These are phyloP conservation scores for Silurus glanis DNA, from an alignment of 2,113 vertebrate species.

Conservation along the genomic window DNA sequence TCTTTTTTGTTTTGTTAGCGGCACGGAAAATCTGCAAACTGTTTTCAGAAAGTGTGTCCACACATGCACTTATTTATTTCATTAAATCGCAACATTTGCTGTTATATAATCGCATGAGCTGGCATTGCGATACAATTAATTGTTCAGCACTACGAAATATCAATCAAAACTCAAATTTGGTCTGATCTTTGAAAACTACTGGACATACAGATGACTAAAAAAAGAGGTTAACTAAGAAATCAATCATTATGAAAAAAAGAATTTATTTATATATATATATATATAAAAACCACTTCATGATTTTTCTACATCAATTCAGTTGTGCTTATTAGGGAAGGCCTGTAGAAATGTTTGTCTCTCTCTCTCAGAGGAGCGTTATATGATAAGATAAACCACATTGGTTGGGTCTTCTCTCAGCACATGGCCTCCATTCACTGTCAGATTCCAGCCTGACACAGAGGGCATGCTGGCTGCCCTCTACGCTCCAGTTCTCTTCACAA, in stretches of 20 bases:
- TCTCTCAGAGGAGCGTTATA: constrained; percentile 12
- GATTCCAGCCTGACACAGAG: constrained; percentile 85
- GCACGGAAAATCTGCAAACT: no score
- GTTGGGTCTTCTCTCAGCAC: constrained; percentile 55
- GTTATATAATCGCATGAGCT: no score
- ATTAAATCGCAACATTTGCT: no score
- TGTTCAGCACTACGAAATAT: no score
- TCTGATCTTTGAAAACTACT: background rate
- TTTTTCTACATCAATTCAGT: constrained; percentile 1
- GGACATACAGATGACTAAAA: background rate
- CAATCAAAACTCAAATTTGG: no score
- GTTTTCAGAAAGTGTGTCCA: no score
- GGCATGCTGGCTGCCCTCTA: constrained; percentile 72
- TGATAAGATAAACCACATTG: constrained; percentile 37
- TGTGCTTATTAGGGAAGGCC: constrained; percentile 7
- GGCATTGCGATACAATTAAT: no score
- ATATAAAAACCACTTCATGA: background rate
- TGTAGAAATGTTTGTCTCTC: constrained; percentile 26
- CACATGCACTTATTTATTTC: no score
- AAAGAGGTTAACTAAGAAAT: background rate
- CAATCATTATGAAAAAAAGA: no score
- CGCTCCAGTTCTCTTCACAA: constrained; percentile 66
- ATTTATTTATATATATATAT: no score
- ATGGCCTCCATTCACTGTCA: constrained; percentile 81
- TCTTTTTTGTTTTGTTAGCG: no score